Base-by-base conservation (phyloP, 1,140 invertebrate species). In the Episyrphus balteatus region DNA sequence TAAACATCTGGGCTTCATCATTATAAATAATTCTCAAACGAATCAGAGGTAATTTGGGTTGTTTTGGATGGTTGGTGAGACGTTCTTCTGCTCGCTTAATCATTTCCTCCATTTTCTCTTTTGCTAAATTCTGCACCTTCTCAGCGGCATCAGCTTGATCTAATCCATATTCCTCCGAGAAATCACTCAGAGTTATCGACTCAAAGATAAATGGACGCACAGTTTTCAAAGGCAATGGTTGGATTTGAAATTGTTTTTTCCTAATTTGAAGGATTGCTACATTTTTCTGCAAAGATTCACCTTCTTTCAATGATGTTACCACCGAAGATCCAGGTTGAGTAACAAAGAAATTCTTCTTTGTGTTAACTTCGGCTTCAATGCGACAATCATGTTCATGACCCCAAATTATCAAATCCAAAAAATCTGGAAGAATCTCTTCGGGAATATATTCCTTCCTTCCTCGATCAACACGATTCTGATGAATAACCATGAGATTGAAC, bases 331-430 rank as follows among this genome's bases (percentile, higher is more conserved):
- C 94, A 44, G 95, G 95, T 66, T 98, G 95, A 14, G 79, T 77
- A 39, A 98, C 83, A 63, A 75, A 82, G 56, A 92, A 89, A 34
- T 75, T 66, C 52, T 79, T 74, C 37, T 58, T 57, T 68, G 70
- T 54, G 59, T 68, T 70, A 75, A 80, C 71, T 54, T 86, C 80
- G 21, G 88, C 84, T 14, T 77, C 73, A 50, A 95, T 83, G 51
- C 79, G 73, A 69, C 92, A 94, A 59, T 98, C 92, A 70, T 99
- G 96, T 62, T 99, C 97, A 69, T 99, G 97, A 3, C 97, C 97
- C 96, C 97, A 99, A 46, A 99, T 73, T 36, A 98, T 80, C 19
- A 99, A 70, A 70, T 99, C 79, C 21, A 99, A 68, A 63, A 94
- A 95, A 15, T 80, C 73, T 11, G 92, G 91, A 31, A 99, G 69